Evolutionary conservation across 2,888 invertebrate species (phyloP), one percentile per base, ranked within the genome.

Genomic region (Hypena proboscidalis): DNA sequence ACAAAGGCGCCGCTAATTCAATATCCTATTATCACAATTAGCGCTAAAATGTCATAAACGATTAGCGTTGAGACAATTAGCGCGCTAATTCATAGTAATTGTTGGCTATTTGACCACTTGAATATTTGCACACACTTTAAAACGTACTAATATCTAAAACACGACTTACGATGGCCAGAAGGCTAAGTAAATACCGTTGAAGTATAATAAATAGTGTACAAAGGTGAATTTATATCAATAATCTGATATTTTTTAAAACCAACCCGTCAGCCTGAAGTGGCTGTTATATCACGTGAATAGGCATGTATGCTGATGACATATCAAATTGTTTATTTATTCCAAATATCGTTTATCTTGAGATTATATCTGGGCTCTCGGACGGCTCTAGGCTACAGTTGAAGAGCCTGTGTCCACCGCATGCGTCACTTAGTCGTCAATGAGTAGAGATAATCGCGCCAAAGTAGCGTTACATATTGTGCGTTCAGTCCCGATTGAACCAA

Each of bases 211-310:
- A 22, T 22, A 22, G 9, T 22, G 7, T 21, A 45, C 23, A 54
- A 47, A 43, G 8, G 40, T 27, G 21, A 17, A 17, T 30, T 33
- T 20, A 26, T 53, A 33, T 58, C 32, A 33, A 21, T 57, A 38
- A 58, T 57, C 52, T 57, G 50, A 70, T 67, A 56, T 48, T 51
- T 46, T 53, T 40, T n/a, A n/a, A n/a, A 54, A 38, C 30, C 21
- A 14, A 13, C 37, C 20, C 51, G 70, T 67, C 65, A 69, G 51
- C 52, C 60, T 69, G 55, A 66, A 65, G 67, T 67, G 63, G 54
- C 26, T 30, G 47, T 61, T 58, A 62, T 50, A 62, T 69, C 67
- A 67, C 50, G 55, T 57, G 67, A 55, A 37, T 26, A n/a, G n/a
- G n/a, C n/a, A 47, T 60, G 53, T 47, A 27, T 29, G 6, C 21